Conservation (phyloP, 2,797 vertebrate genomes). For the Graptemys geographica region DNA sequence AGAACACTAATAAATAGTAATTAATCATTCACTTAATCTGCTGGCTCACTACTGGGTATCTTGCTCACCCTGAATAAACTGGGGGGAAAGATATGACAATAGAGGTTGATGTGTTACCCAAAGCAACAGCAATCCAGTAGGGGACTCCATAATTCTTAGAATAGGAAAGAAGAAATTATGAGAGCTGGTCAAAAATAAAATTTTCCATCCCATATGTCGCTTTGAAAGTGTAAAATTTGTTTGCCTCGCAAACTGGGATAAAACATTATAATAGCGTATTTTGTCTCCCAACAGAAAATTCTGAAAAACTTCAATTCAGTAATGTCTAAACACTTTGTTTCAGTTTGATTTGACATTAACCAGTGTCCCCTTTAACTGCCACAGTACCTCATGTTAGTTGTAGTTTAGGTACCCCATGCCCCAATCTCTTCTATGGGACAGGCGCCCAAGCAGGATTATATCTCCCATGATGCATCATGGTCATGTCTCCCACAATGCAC, state of each 20-base stretch:
- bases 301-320: not conserved
- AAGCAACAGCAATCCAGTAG: not conserved
- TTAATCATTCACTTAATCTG: constrained; percentile 1
- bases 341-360: not conserved
- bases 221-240: not conserved
- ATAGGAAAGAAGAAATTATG: not conserved
- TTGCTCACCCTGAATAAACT: constrained; percentile 3
- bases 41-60: not conserved
- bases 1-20: not conserved
- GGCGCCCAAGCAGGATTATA: not conserved
- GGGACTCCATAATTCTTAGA: not conserved
- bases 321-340: not conserved
- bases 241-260: not conserved
- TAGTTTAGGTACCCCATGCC: not conserved
- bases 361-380: not conserved
- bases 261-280: not conserved
- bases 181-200: not conserved
- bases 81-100: constrained; percentile 14
- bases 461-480: not conserved
- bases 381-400: not conserved
- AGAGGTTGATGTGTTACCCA: not conserved
- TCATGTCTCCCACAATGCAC: not conserved
- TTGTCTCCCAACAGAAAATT: not conserved
- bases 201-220: not conserved
- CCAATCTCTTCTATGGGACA: not conserved